Percentiles rank a stretch among this genome's conserved stretches.
These are phyloP conservation scores for Falcaria lacertinaria DNA, from an alignment of 2,888 invertebrate genomes.

Conservation along the genomic window DNA sequence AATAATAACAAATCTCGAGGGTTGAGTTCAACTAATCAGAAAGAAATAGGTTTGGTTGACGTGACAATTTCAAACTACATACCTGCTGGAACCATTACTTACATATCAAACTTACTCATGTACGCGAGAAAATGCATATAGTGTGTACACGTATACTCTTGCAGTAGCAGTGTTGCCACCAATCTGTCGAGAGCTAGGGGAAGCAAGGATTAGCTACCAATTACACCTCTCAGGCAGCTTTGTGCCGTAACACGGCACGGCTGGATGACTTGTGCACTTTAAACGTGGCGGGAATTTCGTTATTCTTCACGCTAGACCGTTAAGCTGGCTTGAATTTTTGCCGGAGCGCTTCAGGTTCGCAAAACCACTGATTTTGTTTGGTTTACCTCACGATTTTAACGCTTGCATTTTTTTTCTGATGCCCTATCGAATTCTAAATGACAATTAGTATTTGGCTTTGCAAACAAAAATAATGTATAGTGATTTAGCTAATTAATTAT, in stretches of 20 bases:
- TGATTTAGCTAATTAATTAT: too few relatives aligned
- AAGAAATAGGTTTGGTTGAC: too few relatives aligned
- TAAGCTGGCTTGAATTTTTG: not conserved
- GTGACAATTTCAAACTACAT: too few relatives aligned
- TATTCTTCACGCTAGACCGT: conserved; percentile 9
- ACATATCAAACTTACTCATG: too few relatives aligned
- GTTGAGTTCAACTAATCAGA: too few relatives aligned
- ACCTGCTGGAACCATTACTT: too few relatives aligned
- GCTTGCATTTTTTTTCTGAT: too few relatives aligned
- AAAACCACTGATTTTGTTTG: not conserved
- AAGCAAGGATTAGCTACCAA: conserved; percentile 67
- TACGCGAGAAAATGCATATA: not conserved
- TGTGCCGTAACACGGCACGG: conserved; percentile 24
- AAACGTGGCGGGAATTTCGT: conserved; percentile 29
- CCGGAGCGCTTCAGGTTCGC: not conserved
- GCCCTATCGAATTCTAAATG: too few relatives aligned
- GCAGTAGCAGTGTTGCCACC: conserved; percentile 16
- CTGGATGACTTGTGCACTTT: conserved; percentile 28
- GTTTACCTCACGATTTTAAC: not conserved
- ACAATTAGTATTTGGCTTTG: too few relatives aligned
- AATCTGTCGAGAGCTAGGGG: conserved; percentile 38
- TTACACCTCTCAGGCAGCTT: conserved; percentile 52
- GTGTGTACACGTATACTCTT: conserved; percentile 3
- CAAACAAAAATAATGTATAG: too few relatives aligned
- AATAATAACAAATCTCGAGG: too few relatives aligned